Base-by-base conservation (phyloP, 2,888 invertebrate species). In the Megaustenia siamemsis region DNA sequence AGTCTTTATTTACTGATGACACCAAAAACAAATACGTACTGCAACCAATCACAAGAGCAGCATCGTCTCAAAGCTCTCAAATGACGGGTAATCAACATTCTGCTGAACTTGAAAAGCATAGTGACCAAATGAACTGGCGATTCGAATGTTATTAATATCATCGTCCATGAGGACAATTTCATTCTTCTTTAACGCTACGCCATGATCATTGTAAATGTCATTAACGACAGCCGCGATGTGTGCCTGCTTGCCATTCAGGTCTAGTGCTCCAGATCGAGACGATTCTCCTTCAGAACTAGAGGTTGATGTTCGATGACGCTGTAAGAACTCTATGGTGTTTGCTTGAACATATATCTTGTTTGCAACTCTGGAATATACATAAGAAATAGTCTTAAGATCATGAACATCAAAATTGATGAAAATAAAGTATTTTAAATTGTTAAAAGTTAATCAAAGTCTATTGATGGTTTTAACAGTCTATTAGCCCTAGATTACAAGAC, bases 261-360 rank as follows among this genome's bases (percentile, higher is more conserved):
- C 75, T n/a, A 68, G 38, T 1, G 35, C 1, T 43, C 10, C 10
- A 3, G 53, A 56, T 24, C 78, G 77, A 56, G 56, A 40, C 0
- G 53, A 28, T 21, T 18, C 45, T 35, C 38, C 45, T 3, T 69
- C 53, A 32, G 63, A 18, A 32, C 49, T 45, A 0, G 35, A 32
- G 32, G 45, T 49, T 10, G 88, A 75, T 40, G 81, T n/a, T 81
- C 88, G 86, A 83, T 90, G 89, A 60, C 89, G 90, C 82, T 89
- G 90, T 49, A 90, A 40, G 85, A 92, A 91, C 32, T 92, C 91
- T 40, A 89, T 82, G 21, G 92, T 91, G 82, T 90, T 93, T 18
- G 90, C 92, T 83, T 92, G 91, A 28, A 93, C 90, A 28, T 92
- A 86, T 18, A 92, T 90, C 77, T 87, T 88, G 32, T 88, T 89